Conservation (phyloP, 2,888 invertebrate genomes). For the Ypsolopha sequella region DNA sequence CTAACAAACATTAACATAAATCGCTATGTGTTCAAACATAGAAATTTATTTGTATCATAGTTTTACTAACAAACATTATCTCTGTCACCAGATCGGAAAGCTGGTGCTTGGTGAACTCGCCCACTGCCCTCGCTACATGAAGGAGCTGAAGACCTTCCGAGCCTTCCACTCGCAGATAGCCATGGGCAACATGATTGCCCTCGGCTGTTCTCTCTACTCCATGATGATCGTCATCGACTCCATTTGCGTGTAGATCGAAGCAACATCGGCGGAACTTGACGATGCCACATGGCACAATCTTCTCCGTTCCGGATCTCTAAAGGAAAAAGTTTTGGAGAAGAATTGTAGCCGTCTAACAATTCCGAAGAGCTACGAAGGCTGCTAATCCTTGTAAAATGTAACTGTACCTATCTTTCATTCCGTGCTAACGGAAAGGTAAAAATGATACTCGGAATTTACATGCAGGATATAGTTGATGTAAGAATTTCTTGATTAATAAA, state of each 20-base stretch:
- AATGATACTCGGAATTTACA: too few relatives aligned
- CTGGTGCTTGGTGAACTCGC: conserved; percentile 78
- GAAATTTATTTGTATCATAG: too few relatives aligned
- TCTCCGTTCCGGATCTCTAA: conserved; percentile 14
- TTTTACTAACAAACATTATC: neutral
- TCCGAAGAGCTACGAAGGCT: too few relatives aligned
- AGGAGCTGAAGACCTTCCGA: conserved; percentile 80
- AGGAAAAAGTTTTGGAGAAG: too few relatives aligned
- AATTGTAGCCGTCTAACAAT: too few relatives aligned
- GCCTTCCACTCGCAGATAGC: conserved; percentile 83
- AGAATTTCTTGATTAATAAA: too few relatives aligned
- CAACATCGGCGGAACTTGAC: conserved; percentile 2
- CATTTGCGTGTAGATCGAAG: conserved; percentile 37
- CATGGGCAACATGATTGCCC: conserved; percentile 78
- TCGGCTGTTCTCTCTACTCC: conserved; percentile 59
- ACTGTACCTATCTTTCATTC: too few relatives aligned
- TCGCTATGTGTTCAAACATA: too few relatives aligned
- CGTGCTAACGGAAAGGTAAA: too few relatives aligned
- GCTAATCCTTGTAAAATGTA: too few relatives aligned
- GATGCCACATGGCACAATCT: neutral
- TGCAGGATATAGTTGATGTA: too few relatives aligned
- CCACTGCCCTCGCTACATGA: conserved; percentile 84
- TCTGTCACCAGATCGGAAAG: conserved; percentile 71
- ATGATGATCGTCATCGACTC: conserved; percentile 60
- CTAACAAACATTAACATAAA: too few relatives aligned